phyloP scores from a whole-genome alignment of 37 sponge, comb jelly and placozoan species.

The Ephydatia muelleri region DNA sequence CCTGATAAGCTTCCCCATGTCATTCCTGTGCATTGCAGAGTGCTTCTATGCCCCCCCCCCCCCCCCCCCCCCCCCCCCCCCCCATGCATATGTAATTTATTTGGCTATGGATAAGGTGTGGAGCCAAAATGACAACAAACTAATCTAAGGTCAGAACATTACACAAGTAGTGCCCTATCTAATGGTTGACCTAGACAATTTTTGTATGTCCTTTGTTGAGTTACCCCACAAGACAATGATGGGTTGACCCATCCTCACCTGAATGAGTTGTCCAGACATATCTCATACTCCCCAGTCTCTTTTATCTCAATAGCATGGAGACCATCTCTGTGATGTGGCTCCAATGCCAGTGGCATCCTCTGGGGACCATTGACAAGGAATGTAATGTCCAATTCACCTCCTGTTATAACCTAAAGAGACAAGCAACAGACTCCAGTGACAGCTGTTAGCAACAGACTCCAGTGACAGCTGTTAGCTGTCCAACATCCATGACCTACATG shows the following conservation, averaged over 20 bases:
- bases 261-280: slow-evolving; percentile 82
- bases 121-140: no score
- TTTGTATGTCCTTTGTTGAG: no score
- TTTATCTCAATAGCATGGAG: slow-evolving; percentile 69
- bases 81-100: no score
- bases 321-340: slow-evolving; percentile 50
- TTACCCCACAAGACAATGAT: background rate
- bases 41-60: no score
- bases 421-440: background rate
- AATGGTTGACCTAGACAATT: no score
- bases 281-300: slow-evolving; percentile 68
- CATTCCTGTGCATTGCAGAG: no score
- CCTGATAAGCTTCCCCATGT: no score
- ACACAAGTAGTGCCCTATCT: no score
- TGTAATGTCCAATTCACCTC: slow-evolving; percentile 79
- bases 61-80: no score
- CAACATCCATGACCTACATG: background rate
- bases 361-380: slow-evolving; percentile 61
- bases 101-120: no score
- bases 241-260: slow-evolving; percentile 36
- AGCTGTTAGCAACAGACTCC: background rate
- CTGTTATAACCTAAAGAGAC: slow-evolving; percentile 60
- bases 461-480: background rate
- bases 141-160: no score
- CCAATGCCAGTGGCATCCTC: slow-evolving; percentile 14